These are phyloP conservation scores for Dorcus parallelipipedus DNA, from an alignment of 2,888 invertebrate genomes.

Conservation along the genomic window DNA sequence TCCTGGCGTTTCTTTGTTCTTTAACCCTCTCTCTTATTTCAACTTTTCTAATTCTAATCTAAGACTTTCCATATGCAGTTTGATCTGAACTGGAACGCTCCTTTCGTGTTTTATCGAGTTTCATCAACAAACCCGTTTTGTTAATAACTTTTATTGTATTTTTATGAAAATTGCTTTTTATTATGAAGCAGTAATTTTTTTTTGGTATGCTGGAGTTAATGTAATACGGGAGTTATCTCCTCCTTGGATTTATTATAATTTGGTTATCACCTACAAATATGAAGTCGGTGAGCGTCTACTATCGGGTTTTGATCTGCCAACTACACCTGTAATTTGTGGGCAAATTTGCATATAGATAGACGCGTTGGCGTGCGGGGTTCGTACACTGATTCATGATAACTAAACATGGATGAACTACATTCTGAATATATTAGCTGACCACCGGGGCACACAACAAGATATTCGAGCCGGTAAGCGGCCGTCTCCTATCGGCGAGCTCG, in stretches of 20 bases:
- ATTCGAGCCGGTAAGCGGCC: background rate
- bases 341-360: constrained; percentile 38
- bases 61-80: no score
- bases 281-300: constrained; percentile 3
- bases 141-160: no score
- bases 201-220: no score
- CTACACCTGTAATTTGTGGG: constrained; percentile 37
- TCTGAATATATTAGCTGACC: constrained; percentile 28
- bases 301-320: constrained; percentile 24
- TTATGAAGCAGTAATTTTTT: no score
- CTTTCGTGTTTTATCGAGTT: no score
- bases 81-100: no score
- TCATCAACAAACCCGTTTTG: no score
- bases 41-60: no score
- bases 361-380: constrained; percentile 28
- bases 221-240: no score
- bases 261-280: constrained; percentile 17
- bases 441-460: background rate
- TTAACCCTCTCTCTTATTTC: no score
- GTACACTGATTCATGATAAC: constrained; percentile 33
- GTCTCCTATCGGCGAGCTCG: background rate
- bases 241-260: constrained; percentile 13
- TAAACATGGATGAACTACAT: constrained; percentile 33
- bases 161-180: no score
- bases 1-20: no score